A percentile compares a stretch with the other conserved stretches of the same genome.
Evolutionary conservation across 2,888 invertebrate species (phyloP).

Genomic region (Odontomyia ornata): DNA sequence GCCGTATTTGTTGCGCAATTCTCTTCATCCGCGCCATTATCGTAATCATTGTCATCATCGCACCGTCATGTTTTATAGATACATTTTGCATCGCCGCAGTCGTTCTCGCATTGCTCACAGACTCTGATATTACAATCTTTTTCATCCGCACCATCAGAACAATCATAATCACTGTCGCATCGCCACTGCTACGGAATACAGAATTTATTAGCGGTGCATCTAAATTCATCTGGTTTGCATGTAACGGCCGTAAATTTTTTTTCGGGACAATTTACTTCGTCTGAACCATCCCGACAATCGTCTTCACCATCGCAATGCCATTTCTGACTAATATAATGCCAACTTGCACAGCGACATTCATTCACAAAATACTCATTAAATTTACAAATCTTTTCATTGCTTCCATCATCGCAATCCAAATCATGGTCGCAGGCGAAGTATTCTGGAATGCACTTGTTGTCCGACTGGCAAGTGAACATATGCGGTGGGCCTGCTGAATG

Average conservation of each 20-base stretch:
- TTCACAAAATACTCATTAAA: slow-evolving; percentile 64
- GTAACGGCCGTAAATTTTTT: slow-evolving; percentile 50
- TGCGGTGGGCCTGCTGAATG: slow-evolving; percentile 66
- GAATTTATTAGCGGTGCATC: slow-evolving; percentile 65
- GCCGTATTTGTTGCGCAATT: slow-evolving; percentile 68
- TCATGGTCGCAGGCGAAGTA: slow-evolving; percentile 71
- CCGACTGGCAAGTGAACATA: slow-evolving; percentile 68
- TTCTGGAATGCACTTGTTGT: slow-evolving; percentile 71
- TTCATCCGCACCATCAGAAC: slow-evolving; percentile 77
- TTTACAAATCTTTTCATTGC: slow-evolving; percentile 71
- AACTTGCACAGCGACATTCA: slow-evolving; percentile 77
- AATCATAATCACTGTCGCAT: slow-evolving; percentile 82
- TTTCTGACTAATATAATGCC: slow-evolving; percentile 73
- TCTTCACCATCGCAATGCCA: slow-evolving; percentile 81
- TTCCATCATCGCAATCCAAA: slow-evolving; percentile 70
- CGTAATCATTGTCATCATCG: slow-evolving; percentile 77
- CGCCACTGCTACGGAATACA: slow-evolving; percentile 78
- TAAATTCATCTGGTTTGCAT: slow-evolving; percentile 65
- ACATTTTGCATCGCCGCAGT: slow-evolving; percentile 70
- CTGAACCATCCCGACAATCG: slow-evolving; percentile 73
- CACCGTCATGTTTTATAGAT: slow-evolving; percentile 69
- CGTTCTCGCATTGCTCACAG: slow-evolving; percentile 78
- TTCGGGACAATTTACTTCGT: slow-evolving; percentile 53
- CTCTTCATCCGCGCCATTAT: slow-evolving; percentile 75
- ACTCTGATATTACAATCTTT: slow-evolving; percentile 69